Conservation (phyloP, 2,888 invertebrate genomes). For the Entomobrya proxima region DNA sequence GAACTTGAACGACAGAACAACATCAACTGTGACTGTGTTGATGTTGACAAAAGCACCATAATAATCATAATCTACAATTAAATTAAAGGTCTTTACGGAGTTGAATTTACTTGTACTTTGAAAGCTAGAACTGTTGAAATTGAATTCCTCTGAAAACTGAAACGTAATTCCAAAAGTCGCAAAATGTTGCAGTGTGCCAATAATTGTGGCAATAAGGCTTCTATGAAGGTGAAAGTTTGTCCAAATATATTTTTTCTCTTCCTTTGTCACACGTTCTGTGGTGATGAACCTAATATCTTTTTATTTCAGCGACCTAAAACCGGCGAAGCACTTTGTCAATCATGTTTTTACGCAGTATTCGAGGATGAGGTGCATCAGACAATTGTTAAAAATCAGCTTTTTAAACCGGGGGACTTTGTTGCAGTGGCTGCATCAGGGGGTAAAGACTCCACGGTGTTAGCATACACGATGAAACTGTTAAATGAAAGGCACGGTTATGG, state of each 20-base stretch:
- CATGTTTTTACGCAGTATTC: constrained; percentile 95
- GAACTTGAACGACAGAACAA: no score
- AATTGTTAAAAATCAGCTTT: constrained; percentile 87
- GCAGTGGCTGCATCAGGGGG: constrained; percentile 96
- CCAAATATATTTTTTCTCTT: neutral
- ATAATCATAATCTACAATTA: no score
- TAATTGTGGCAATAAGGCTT: constrained; percentile 69
- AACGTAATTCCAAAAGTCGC: no score
- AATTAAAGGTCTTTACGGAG: no score
- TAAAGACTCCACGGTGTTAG: constrained; percentile 98
- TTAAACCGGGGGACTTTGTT: constrained; percentile 89
- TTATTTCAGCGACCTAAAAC: constrained; percentile 88
- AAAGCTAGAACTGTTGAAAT: no score
- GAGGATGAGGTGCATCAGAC: constrained; percentile 97
- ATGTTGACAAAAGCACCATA: no score
- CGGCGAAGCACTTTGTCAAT: constrained; percentile 93
- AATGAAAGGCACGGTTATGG: constrained; percentile 95
- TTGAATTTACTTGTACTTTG: neutral
- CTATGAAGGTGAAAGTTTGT: constrained; percentile 71
- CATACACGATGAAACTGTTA: constrained; percentile 92
- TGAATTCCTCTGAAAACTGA: no score
- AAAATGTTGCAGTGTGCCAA: constrained; percentile 57
- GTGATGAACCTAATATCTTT: neutral
- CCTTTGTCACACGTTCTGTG: no score
- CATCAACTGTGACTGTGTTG: no score